phyloP scores from a whole-genome alignment of 2,888 invertebrate genomes.

The Prosapia bicincta region DNA sequence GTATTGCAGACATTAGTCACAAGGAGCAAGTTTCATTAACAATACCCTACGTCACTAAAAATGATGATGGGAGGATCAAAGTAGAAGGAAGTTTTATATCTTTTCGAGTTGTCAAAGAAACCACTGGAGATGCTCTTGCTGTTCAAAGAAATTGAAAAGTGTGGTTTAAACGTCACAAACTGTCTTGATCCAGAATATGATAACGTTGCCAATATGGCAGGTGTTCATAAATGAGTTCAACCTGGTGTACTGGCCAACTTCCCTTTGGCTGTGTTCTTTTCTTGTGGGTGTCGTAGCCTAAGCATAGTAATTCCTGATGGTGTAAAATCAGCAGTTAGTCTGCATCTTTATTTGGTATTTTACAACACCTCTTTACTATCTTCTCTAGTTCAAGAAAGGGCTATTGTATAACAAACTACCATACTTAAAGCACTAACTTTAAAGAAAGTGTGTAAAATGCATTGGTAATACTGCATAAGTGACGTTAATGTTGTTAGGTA shows the following conservation, averaged over 20 bases:
- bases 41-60: conserved; percentile 28
- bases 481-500: conserved; percentile 32
- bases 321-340: neutral
- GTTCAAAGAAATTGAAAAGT: conserved; percentile 14
- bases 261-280: no score
- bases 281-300: neutral
- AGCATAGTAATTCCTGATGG: neutral
- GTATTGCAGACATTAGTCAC: conserved; percentile 33
- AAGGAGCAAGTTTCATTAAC: conserved; percentile 33
- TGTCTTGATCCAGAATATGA: conserved; percentile 31
- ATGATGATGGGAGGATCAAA: conserved; percentile 26
- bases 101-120: conserved; percentile 24
- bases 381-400: neutral
- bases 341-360: neutral
- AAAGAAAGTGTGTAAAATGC: conserved; percentile 33
- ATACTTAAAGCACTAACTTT: conserved; percentile 29
- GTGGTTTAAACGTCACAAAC: conserved; percentile 12
- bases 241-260: conserved; percentile 16
- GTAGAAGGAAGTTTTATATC: conserved; percentile 45
- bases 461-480: conserved; percentile 33
- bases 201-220: conserved; percentile 34
- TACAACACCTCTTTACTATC: neutral
- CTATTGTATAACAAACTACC: conserved; percentile 27
- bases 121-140: conserved; percentile 26
- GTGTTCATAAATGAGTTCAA: conserved; percentile 33